Conservation (phyloP, 2,888 invertebrate species). For the Netelia virgata region DNA sequence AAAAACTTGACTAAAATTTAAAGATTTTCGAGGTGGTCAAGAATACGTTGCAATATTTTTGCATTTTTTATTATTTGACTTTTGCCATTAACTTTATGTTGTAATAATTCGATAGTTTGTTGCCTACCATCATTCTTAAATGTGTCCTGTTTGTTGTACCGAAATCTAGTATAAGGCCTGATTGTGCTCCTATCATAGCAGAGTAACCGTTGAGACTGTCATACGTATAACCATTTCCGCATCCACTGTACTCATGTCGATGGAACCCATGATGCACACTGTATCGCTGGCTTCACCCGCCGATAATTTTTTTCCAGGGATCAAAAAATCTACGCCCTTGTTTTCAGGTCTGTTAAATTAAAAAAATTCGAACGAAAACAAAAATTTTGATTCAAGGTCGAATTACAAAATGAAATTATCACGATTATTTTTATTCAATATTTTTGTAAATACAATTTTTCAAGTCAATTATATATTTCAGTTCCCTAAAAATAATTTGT, state of each 20-base stretch:
- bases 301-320: neutral
- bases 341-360: neutral
- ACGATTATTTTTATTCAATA: conserved; percentile 8
- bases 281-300: conserved; percentile 15
- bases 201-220: conserved; percentile 38
- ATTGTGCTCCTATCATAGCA: conserved; percentile 23
- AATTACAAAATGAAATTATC: neutral
- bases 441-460: neutral
- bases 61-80: no score
- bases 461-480: neutral
- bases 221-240: conserved; percentile 34
- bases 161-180: conserved; percentile 14
- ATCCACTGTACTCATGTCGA: conserved; percentile 52
- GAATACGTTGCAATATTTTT: no score
- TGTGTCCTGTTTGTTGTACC: conserved; percentile 20
- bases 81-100: no score
- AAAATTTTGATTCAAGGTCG: neutral
- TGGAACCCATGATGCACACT: conserved; percentile 32
- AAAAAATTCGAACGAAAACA: no score
- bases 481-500: neutral
- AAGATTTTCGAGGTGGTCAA: neutral
- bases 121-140: no score
- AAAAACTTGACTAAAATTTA: no score
- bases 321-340: conserved; percentile 4
- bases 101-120: no score